These are phyloP conservation scores for Bombus superbus DNA, from an alignment of 1,140 invertebrate genomes.

Conservation along the genomic window DNA sequence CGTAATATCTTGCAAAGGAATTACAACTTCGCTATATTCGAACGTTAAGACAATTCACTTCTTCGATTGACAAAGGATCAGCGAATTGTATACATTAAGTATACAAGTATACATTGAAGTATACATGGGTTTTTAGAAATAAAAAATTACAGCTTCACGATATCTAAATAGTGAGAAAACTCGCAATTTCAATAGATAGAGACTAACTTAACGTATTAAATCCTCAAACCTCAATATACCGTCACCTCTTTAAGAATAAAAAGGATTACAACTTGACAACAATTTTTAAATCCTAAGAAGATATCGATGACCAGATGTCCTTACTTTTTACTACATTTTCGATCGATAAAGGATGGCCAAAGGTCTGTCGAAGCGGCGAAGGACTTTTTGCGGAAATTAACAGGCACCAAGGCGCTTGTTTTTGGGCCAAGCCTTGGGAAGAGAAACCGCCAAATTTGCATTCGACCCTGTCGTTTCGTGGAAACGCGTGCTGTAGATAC, in stretches of 20 bases:
- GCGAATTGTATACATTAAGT: too few relatives aligned
- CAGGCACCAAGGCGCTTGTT: slow-evolving; percentile 32
- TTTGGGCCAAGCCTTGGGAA: background rate
- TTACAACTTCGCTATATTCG: background rate
- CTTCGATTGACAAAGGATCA: too few relatives aligned
- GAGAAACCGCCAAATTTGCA: slow-evolving; percentile 58
- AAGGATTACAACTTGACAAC: background rate
- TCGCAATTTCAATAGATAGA: too few relatives aligned
- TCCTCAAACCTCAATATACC: too few relatives aligned
- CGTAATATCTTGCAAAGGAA: background rate
- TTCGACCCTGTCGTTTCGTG: slow-evolving; percentile 36
- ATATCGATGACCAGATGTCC: background rate
- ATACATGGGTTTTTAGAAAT: too few relatives aligned
- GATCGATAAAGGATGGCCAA: slow-evolving; percentile 13
- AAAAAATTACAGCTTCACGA: too few relatives aligned
- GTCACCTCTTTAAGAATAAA: background rate
- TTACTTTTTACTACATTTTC: background rate
- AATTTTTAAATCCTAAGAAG: background rate
- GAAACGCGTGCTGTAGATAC: slow-evolving; percentile 45
- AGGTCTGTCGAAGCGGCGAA: background rate
- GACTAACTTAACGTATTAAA: too few relatives aligned
- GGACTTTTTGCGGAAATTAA: slow-evolving; percentile 49
- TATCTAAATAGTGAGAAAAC: too few relatives aligned
- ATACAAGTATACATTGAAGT: too few relatives aligned
- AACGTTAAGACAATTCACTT: too few relatives aligned